phyloP scores from a whole-genome alignment of 2,797 vertebrate species.

The Sebastes oblongus region DNA sequence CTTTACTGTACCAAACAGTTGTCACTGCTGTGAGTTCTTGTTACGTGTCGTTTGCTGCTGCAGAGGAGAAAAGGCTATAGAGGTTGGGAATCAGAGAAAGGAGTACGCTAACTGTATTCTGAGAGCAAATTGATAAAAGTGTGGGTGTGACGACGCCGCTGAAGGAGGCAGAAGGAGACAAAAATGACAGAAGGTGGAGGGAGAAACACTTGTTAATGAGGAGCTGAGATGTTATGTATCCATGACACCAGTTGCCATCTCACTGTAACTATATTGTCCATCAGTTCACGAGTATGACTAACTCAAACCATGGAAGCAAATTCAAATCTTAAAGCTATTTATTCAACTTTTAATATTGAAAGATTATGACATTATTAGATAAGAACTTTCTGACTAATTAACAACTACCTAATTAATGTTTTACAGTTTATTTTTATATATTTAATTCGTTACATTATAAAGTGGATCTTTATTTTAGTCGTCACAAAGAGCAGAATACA shows the following conservation, averaged over 20 bases:
- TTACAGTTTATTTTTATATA: background rate
- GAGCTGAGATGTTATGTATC: constrained; percentile 1
- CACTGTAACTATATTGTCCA: background rate
- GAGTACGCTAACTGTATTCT: background rate
- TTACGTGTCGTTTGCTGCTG: constrained; percentile 11
- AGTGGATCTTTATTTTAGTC: background rate
- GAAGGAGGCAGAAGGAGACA: background rate
- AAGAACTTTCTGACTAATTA: background rate
- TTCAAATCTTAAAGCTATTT: background rate
- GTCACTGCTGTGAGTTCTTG: background rate
- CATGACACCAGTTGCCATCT: background rate
- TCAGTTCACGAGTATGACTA: background rate
- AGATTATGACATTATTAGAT: background rate
- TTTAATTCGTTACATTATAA: background rate
- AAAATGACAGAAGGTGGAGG: background rate
- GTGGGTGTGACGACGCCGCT: background rate
- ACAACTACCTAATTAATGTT: background rate
- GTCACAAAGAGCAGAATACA: background rate
- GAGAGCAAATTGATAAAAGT: constrained; percentile 2
- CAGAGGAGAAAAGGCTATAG: background rate
- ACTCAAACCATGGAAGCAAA: background rate
- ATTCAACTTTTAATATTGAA: background rate
- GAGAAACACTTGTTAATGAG: constrained; percentile 7
- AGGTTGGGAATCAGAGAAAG: constrained; percentile 1
- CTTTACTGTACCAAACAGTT: constrained; percentile 1